These are phyloP conservation scores for Pocillopora meandrina DNA, from an alignment of 92 coral and sea anemone species.

Conservation along the genomic window DNA sequence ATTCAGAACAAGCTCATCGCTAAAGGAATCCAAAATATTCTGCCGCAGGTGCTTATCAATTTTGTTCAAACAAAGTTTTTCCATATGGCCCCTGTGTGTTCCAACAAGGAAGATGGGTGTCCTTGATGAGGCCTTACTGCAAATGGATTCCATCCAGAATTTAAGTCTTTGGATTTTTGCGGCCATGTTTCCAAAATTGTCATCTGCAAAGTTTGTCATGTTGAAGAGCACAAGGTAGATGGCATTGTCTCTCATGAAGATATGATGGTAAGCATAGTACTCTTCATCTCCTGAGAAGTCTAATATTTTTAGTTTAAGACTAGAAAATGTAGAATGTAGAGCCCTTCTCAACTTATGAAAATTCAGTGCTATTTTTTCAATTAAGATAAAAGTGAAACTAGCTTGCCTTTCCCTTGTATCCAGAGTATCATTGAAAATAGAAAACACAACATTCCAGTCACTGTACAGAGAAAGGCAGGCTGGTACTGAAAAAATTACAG, in stretches of 20 bases:
- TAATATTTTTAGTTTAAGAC: conserved; percentile 48
- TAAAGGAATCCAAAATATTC: conserved; percentile 32
- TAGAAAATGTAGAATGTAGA: conserved; percentile 30
- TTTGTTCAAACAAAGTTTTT: background rate
- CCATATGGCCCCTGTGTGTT: conserved; percentile 56
- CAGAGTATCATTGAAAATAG: background rate
- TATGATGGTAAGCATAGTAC: conserved; percentile 53
- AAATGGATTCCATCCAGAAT: conserved; percentile 67
- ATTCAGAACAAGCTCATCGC: conserved; percentile 39
- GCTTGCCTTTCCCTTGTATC: background rate
- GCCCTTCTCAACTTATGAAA: conserved; percentile 42
- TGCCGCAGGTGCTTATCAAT: conserved; percentile 35
- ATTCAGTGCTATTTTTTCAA: conserved; percentile 10
- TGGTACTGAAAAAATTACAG: background rate
- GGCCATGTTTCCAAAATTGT: conserved; percentile 31
- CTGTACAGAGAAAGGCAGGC: background rate
- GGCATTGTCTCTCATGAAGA: conserved; percentile 56
- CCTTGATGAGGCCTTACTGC: conserved; percentile 36
- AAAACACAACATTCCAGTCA: background rate
- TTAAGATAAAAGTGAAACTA: background rate
- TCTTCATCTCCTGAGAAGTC: conserved; percentile 68
- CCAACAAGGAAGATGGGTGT: conserved; percentile 66
- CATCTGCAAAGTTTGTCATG: conserved; percentile 31
- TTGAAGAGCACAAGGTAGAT: conserved; percentile 54
- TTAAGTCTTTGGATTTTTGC: conserved; percentile 42